Percentiles rank a stretch among this genome's conserved stretches.
Evolutionary conservation across 2,113 vertebrate genomes (phyloP).

Genomic region (Caracal caracal): DNA sequence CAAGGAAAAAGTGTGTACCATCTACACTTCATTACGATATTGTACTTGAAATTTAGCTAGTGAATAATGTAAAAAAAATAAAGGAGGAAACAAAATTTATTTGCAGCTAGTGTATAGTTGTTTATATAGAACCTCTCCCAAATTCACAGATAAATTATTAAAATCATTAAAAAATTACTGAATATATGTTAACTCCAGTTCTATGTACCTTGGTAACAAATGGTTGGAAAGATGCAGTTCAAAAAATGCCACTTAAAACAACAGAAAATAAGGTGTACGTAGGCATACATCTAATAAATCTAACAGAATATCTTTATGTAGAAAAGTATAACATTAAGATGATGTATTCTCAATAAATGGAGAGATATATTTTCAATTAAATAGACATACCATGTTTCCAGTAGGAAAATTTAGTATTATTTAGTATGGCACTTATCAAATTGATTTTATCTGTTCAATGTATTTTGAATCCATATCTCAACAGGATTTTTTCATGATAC

Average conservation of each 20-base stretch:
- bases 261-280: not conserved
- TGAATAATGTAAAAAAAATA: not conserved
- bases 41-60: not conserved
- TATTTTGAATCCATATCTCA: not conserved
- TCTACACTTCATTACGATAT: not conserved
- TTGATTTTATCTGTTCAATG: not conserved
- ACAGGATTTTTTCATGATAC: not conserved
- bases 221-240: not conserved
- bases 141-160: not conserved
- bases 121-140: not conserved
- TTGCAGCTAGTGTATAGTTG: not conserved
- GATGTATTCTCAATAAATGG: not conserved
- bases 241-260: not conserved
- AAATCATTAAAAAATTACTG: not conserved
- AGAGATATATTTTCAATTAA: not conserved
- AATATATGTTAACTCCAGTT: constrained; percentile 8
- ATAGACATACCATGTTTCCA: not conserved
- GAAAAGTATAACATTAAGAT: not conserved
- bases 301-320: not conserved
- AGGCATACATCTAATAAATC: not conserved
- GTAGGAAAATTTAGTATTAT: not conserved
- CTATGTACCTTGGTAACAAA: not conserved
- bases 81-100: not conserved
- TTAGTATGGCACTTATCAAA: not conserved
- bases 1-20: not conserved